Conservation (phyloP, 2,113 vertebrate genomes). For the Tyto alba region DNA sequence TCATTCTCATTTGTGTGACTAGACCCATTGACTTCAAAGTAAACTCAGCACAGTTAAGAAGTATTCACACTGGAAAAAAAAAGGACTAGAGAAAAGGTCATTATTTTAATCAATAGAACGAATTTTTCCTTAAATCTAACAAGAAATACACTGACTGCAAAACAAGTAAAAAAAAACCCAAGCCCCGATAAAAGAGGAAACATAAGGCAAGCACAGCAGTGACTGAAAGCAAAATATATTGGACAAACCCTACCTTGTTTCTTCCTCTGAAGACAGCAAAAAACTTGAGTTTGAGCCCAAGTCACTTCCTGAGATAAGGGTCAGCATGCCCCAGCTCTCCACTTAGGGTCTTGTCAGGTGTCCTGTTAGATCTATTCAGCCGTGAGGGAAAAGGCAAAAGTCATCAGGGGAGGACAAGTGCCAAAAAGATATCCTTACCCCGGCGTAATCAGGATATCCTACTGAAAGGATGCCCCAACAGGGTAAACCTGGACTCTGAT, state of each 20-base stretch:
- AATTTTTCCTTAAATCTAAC: not conserved
- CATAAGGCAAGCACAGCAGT: not conserved
- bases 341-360: not conserved
- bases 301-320: not conserved
- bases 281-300: not conserved
- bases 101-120: not conserved
- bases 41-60: not conserved
- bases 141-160: not conserved
- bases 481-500: not conserved
- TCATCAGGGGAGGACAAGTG: not conserved
- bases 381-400: not conserved
- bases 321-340: not conserved
- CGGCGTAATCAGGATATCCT: not conserved
- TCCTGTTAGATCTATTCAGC: not conserved
- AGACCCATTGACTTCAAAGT: not conserved
- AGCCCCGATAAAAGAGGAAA: not conserved
- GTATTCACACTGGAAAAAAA: not conserved
- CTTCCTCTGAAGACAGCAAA: not conserved
- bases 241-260: not conserved
- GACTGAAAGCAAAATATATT: not conserved
- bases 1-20: not conserved
- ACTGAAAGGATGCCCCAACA: not conserved
- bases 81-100: not conserved
- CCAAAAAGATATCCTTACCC: not conserved
- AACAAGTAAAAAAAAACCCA: rapidly evolving